Base-by-base conservation (phyloP, 2,797 vertebrate species). In the Fratercula arctica region DNA sequence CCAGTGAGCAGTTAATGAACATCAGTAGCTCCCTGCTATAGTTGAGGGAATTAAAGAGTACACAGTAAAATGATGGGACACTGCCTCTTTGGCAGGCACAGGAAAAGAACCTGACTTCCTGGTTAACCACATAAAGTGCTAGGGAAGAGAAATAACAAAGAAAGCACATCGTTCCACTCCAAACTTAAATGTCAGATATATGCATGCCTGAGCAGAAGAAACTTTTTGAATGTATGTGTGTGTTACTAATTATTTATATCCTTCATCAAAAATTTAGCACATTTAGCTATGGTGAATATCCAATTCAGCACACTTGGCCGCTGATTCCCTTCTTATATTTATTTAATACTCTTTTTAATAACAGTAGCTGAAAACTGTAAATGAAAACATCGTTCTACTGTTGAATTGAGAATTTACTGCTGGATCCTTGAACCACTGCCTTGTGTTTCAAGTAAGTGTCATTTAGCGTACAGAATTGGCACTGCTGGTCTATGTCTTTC, bases 241-340 rank as follows among this genome's bases (percentile, higher is more conserved):
- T 93, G 86, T 20, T 95, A 66, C 84, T 85, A 95, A 97, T 97
- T 95, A 97, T 97, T 97, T 94, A 97, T 97, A 70, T n/a, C 45
- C 66, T 88, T 95, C 83, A 96, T 96, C n/a, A 97, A 97, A 96
- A 37, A 91, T 97, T 97, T 68, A 97, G 18, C 48, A 87, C 60
- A 61, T 96, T 89, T 87, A 94, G 87, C 81, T 87, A 53, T 74
- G 46, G 46, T 64, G 74, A 92, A 91, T 85, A 79, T 75, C 72
- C 41, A 92, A 39, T 95, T 97, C 91, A 95, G 85, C 63, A 89
- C 25, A 46, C 72, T 73, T 72, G 83, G 54, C 31, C 90, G 67
- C 79, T 53, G 64, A 91, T 61, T 90, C 68, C 54, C 78, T 78
- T 43, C 89, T 82, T 94, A 90, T 91, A 79, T 96, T 90, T 96